Base-by-base conservation (phyloP, 1,140 invertebrate species). In the Wasmannia auropunctata region DNA sequence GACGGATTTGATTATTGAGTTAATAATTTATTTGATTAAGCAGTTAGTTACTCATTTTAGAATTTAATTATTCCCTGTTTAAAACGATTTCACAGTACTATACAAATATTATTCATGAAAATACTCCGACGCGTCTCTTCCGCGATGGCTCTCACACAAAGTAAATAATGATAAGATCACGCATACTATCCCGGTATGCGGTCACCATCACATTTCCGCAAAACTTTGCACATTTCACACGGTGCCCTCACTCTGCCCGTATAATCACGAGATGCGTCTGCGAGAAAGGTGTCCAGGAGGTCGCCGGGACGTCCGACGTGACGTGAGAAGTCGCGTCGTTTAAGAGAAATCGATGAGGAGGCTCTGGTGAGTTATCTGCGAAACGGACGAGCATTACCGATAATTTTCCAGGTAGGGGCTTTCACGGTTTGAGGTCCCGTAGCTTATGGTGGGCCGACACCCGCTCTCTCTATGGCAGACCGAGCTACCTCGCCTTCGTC, bases 391-490 rank as follows among this genome's bases (percentile, higher is more conserved):
- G 86, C 80, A 86, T 90, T 83, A 85, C 79, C 60, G 72, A 89
- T 89, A 79, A 91, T 91, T 91, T 94, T 94, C 90, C 93, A 94
- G 94, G 93, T 87, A 93, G 86, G 88, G 93, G 91, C 86, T 93
- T 93, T 92, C 92, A 92, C 76, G 92, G 91, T 86, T 91, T 94
- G 91, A 92, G 93, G 88, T 94, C 92, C 86, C 92, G 92, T 93
- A 94, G 94, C 77, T 93, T 94, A 90, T 94, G 93, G 93, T 94
- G 93, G 94, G 87, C 91, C 89, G 77, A 92, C 86, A 92, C 86
- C 80, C 91, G 90, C 85, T 91, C 91, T 89, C 89, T 93, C 84
- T 94, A 93, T 87, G 92, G 92, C 85, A 91, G 87, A 62, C 91
- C 93, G 77, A 92, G 91, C 87, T 94, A 94, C 90, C 91, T 93